Conservation (phyloP, 2,797 vertebrate genomes). For the Acanthurus leucopareius region DNA sequence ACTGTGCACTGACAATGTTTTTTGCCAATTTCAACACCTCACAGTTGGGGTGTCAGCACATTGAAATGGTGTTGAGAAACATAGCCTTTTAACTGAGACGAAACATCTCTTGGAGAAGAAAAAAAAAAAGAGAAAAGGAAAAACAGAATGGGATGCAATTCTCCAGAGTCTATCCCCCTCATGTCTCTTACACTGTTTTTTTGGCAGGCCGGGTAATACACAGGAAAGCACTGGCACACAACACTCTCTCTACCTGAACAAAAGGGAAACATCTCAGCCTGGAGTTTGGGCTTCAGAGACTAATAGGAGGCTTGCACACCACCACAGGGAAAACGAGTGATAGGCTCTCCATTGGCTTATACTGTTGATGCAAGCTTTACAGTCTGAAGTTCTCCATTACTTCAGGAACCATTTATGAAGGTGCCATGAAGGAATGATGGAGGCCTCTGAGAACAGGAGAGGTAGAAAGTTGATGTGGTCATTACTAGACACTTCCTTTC, state of each 20-base stretch:
- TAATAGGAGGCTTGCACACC: constrained; percentile 74
- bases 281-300: constrained; percentile 78
- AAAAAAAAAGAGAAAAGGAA: constrained; percentile 59
- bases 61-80: constrained; percentile 82
- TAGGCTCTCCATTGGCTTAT: constrained; percentile 67
- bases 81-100: constrained; percentile 84
- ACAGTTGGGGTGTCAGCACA: constrained; percentile 83
- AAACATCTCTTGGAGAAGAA: constrained; percentile 75
- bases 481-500: constrained; percentile 81
- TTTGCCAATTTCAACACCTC: constrained; percentile 82
- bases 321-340: constrained; percentile 66
- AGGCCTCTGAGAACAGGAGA: constrained; percentile 68
- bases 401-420: constrained; percentile 67
- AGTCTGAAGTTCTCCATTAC: constrained; percentile 68
- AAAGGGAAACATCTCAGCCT: constrained; percentile 77
- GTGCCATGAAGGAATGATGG: constrained; percentile 47
- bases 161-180: constrained; percentile 81
- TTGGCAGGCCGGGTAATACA: constrained; percentile 80
- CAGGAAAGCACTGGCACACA: constrained; percentile 80
- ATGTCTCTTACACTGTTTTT: constrained; percentile 77
- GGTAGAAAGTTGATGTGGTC: constrained; percentile 71
- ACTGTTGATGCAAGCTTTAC: constrained; percentile 72
- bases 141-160: constrained; percentile 83
- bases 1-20: constrained; percentile 71
- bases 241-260: constrained; percentile 75